phyloP scores from a whole-genome alignment of 2,113 vertebrate species.

The Ailuropoda melanoleuca region DNA sequence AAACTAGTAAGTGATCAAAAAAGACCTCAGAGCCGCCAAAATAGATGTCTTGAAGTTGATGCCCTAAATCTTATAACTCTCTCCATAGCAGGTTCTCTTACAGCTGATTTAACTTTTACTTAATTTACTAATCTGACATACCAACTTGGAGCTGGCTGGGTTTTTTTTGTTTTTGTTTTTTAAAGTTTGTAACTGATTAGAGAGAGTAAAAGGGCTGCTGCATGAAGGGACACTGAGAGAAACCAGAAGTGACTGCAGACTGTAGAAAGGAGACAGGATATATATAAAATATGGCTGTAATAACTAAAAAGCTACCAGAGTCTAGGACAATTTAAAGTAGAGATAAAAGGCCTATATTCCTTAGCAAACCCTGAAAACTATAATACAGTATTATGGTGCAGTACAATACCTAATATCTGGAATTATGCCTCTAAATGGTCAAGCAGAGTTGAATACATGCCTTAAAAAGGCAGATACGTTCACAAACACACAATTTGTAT shows the following conservation, averaged over 20 bases:
- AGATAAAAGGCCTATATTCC: conserved; percentile 34
- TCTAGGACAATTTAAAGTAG: background rate
- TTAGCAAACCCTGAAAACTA: conserved; percentile 47
- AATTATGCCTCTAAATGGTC: conserved; percentile 46
- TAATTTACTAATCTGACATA: background rate
- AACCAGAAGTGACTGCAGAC: conserved; percentile 7
- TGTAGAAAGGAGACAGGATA: background rate
- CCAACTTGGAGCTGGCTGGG: background rate
- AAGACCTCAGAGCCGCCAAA: background rate
- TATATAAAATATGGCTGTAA: conserved; percentile 8
- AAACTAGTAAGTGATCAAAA: background rate
- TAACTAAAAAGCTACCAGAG: background rate
- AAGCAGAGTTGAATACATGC: conserved; percentile 9
- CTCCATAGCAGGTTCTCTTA: background rate
- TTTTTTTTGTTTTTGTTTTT: background rate
- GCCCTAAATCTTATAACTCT: background rate
- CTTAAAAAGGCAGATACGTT: conserved; percentile 10
- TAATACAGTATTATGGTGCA: background rate
- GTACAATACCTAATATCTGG: conserved; percentile 21
- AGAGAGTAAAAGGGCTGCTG: conserved; percentile 29
- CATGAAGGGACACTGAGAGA: background rate
- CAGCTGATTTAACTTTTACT: conserved; percentile 22
- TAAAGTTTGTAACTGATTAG: conserved; percentile 9
- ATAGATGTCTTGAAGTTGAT: conserved; percentile 18
- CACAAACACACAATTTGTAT: background rate